Evolutionary conservation across 2,888 invertebrate genomes (phyloP), one percentile per base, ranked within the genome.

Genomic region (Sylvicola fuscatus): DNA sequence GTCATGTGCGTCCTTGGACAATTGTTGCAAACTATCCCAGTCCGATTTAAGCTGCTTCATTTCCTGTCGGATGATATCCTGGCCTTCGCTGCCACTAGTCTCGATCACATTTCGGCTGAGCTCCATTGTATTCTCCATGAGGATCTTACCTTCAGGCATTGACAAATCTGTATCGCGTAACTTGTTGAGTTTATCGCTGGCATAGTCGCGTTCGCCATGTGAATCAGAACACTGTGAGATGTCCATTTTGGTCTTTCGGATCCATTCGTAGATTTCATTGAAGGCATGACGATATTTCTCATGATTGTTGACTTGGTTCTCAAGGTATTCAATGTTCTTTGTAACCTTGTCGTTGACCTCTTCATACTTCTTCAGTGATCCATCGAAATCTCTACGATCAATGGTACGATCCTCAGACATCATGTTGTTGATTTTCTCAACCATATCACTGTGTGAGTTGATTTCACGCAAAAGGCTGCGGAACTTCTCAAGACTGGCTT

Each of bases 401-500:
- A 79, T 57, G 10, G 70, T 71, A 1, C 62, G 56, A 45, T 84
- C 79, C 47, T 80, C 79, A 27, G 63, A 61, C 6, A 89, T 59
- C 45, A 81, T 79, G 26, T 66, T 62, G 46, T 79, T 80, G 6
- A 90, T 61, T 48, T 76, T 76, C 42, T 78, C 77, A 1, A 86
- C 70, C 21, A 79, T 64, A 41, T 86, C 86, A 37, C 65, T 72
- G 45, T 89, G 84, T 0, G 76, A 72, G 38, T 70, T 71, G 32
- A 87, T 74, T 47, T 93, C 90, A 42, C 84, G 70, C 45, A 78
- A 76, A 35, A 87, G 68, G 0, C 76, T 72, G 49, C 74, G 80
- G 55, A 80, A 81, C 54, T 89, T 92, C 52, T 93, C 92, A 14
- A 90, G 53, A 31, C 80, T 74, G 0, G 87, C 79, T 45, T 83